phyloP scores from a whole-genome alignment of 2,113 vertebrate genomes.

The Bettongia penicillata region DNA sequence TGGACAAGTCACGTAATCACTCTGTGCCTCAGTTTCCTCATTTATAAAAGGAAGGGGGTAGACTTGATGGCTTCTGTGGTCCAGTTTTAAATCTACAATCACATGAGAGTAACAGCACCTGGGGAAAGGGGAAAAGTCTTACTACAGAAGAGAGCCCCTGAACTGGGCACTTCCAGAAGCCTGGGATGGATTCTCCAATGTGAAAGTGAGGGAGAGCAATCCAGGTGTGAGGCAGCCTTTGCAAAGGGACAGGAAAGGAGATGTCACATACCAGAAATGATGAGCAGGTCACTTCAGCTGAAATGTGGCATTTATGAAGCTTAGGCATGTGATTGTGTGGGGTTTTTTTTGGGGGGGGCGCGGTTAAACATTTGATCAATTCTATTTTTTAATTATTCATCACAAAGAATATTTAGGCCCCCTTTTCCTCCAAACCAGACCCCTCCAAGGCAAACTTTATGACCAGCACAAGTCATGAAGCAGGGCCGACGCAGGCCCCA shows the following conservation, averaged over 20 bases:
- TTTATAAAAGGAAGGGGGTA: background rate
- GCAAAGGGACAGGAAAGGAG: background rate
- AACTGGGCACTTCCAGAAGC: background rate
- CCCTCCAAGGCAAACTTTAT: accelerated
- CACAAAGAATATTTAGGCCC: background rate
- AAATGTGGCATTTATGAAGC: background rate
- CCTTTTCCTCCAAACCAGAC: background rate
- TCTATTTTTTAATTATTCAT: background rate
- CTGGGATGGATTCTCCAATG: background rate
- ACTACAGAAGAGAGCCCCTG: background rate
- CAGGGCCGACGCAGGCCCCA: background rate
- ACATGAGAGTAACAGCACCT: background rate
- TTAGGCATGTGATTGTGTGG: background rate
- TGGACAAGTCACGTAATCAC: background rate
- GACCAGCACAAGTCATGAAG: background rate
- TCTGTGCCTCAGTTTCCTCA: background rate
- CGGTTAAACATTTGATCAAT: background rate
- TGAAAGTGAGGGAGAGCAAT: background rate
- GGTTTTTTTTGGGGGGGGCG: too few species aligned
- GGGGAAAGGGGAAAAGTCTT: background rate
- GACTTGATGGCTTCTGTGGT: background rate
- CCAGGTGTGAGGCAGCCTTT: background rate
- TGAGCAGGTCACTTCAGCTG: too few species aligned
- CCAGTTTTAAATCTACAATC: background rate
- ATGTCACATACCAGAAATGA: too few species aligned